Percentiles rank a stretch among this genome's conserved stretches.
Conservation (phyloP, 2,797 vertebrate genomes). For the Mastacembelus armatus region DNA sequence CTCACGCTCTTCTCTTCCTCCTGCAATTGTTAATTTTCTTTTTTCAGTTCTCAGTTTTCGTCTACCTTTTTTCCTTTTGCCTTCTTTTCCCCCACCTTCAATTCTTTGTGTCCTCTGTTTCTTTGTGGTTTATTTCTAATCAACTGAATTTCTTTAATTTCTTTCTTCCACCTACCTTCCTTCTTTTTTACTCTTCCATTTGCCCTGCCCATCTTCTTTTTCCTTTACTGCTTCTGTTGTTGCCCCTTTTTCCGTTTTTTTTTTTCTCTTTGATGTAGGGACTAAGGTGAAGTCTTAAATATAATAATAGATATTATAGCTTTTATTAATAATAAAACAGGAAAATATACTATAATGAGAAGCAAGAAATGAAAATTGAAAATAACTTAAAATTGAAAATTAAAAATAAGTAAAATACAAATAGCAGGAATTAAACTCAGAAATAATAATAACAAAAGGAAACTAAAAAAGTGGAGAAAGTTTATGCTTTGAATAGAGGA, state of each 20-base stretch:
- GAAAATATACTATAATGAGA: not conserved
- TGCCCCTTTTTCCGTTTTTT: too few relatives aligned
- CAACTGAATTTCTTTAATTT: too few relatives aligned
- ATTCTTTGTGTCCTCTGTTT: not conserved
- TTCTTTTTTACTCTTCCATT: not conserved
- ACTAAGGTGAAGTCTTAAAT: not conserved
- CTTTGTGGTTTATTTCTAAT: not conserved
- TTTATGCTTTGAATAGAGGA: constrained; percentile 44
- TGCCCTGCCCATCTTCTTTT: not conserved
- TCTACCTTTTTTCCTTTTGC: not conserved
- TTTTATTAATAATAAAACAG: not conserved
- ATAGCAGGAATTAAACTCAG: not conserved
- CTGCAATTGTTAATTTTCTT: too few relatives aligned
- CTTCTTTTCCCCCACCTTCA: not conserved
- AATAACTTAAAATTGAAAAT: not conserved
- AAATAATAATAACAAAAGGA: not conserved
- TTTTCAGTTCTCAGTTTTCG: too few relatives aligned
- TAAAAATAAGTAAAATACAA: not conserved
- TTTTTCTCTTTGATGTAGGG: not conserved
- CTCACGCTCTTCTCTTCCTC: too few relatives aligned
- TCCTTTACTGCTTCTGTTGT: too few relatives aligned
- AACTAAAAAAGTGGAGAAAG: not conserved
- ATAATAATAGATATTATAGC: not conserved
- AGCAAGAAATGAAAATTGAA: not conserved
- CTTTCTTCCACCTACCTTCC: not conserved